phyloP scores from a whole-genome alignment of 2,888 invertebrate species.

The Ceriagrion tenellum region DNA sequence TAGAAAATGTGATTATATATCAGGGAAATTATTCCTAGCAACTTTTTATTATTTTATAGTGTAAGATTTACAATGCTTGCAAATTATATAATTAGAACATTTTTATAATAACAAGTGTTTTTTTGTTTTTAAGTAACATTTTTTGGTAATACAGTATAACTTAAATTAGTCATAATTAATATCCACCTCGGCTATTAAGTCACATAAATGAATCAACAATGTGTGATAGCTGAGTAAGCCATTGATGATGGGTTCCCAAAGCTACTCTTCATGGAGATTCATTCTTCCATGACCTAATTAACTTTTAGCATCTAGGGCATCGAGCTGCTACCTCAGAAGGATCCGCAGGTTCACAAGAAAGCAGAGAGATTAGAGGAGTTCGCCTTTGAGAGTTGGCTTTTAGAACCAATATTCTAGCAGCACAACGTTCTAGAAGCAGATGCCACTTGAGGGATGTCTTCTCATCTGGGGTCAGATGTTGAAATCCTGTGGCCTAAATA shows the following conservation, averaged over 20 bases:
- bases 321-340: conserved; percentile 75
- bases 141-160: no score
- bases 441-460: conserved; percentile 83
- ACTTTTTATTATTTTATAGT: no score
- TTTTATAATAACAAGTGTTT: no score
- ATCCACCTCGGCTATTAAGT: background rate
- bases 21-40: no score
- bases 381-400: conserved; percentile 73
- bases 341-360: conserved; percentile 75
- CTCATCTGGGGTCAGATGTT: conserved; percentile 79
- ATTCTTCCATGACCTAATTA: background rate
- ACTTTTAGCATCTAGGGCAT: conserved; percentile 76
- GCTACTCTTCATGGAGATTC: background rate
- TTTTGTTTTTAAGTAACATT: no score
- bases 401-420: conserved; percentile 79
- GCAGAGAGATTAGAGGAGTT: conserved; percentile 76
- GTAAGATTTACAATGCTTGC: no score
- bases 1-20: no score
- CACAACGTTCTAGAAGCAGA: conserved; percentile 83
- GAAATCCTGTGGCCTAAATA: conserved; percentile 80
- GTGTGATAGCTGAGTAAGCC: background rate
- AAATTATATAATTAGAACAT: no score
- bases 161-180: no score
- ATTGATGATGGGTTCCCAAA: background rate
- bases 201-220: background rate